Percentiles rank a stretch among this genome's conserved stretches.
phyloP scores from a whole-genome alignment of 2,113 vertebrate species.

The Grammomys dolichurus region DNA sequence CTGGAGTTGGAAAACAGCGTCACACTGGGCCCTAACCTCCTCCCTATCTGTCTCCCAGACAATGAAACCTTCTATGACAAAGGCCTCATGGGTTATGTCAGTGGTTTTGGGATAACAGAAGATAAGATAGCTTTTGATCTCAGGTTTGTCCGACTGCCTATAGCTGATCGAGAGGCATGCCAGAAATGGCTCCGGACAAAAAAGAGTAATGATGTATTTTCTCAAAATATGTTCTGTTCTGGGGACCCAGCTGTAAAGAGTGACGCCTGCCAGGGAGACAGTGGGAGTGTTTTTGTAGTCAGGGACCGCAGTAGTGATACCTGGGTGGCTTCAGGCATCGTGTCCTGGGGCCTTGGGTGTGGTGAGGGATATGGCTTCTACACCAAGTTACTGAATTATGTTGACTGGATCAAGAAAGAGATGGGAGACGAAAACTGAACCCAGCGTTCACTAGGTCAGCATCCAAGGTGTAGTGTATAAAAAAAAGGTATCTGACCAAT shows the following conservation, averaged over 20 bases:
- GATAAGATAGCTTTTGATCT: conserved; percentile 69
- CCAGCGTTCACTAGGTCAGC: background rate
- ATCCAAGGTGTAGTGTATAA: background rate
- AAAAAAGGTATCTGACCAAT: background rate
- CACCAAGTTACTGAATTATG: conserved; percentile 87
- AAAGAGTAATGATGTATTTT: conserved; percentile 77
- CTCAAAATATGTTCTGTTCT: conserved; percentile 91
- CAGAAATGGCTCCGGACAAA: conserved; percentile 74
- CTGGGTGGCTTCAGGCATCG: conserved; percentile 88
- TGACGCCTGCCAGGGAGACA: conserved; percentile 90
- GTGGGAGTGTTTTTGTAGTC: conserved; percentile 84
- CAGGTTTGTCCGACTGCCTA: conserved; percentile 86
- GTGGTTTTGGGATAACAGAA: conserved; percentile 91
- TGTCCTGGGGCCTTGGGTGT: conserved; percentile 90
- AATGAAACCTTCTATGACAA: conserved; percentile 64
- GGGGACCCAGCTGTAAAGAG: conserved; percentile 69
- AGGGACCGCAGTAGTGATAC: conserved; percentile 55
- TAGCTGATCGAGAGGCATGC: conserved; percentile 67
- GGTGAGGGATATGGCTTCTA: conserved; percentile 88
- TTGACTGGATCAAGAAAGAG: conserved; percentile 89
- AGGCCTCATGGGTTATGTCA: conserved; percentile 88
- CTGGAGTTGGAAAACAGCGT: conserved; percentile 89
- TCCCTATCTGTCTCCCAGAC: conserved; percentile 94
- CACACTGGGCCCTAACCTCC: conserved; percentile 86
- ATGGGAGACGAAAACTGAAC: conserved; percentile 71